Conservation (phyloP, 2,797 vertebrate genomes). For the Pipistrellus nathusii region DNA sequence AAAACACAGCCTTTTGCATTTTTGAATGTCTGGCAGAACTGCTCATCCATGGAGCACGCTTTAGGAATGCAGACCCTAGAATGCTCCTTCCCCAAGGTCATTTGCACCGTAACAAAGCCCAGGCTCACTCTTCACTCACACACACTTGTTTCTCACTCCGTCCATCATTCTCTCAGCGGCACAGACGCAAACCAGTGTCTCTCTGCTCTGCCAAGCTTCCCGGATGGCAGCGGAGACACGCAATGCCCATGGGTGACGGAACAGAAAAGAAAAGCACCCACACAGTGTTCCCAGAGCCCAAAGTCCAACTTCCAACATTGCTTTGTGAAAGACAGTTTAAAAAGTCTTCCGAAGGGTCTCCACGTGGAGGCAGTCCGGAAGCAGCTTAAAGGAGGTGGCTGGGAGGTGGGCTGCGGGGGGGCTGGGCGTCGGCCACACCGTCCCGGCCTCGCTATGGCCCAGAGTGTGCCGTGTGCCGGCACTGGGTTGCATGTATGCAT, state of each 20-base stretch:
- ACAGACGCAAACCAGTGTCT: not conserved
- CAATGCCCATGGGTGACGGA: rapidly evolving
- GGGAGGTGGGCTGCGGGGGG: no score
- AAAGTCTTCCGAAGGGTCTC: not conserved
- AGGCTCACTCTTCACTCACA: not conserved
- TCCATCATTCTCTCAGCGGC: not conserved
- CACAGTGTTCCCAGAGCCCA: not conserved
- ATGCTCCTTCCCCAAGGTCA: not conserved
- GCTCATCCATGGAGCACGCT: rapidly evolving
- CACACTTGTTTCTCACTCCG: rapidly evolving
- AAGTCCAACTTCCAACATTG: slow-evolving; percentile 23
- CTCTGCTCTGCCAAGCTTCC: not conserved
- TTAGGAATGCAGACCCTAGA: not conserved
- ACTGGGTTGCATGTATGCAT: rapidly evolving
- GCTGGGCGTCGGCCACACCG: rapidly evolving
- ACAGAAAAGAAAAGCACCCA: not conserved
- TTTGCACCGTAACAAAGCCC: not conserved
- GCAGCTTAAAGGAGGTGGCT: not conserved
- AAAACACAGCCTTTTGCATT: not conserved
- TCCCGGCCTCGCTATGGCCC: rapidly evolving
- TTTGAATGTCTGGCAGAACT: not conserved
- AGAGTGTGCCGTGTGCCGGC: not conserved
- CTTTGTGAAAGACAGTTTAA: not conserved
- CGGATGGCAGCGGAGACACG: not conserved
- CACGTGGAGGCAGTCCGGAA: not conserved